Conservation (phyloP, 2,888 invertebrate species). For the Agrenia bidenticulata region DNA sequence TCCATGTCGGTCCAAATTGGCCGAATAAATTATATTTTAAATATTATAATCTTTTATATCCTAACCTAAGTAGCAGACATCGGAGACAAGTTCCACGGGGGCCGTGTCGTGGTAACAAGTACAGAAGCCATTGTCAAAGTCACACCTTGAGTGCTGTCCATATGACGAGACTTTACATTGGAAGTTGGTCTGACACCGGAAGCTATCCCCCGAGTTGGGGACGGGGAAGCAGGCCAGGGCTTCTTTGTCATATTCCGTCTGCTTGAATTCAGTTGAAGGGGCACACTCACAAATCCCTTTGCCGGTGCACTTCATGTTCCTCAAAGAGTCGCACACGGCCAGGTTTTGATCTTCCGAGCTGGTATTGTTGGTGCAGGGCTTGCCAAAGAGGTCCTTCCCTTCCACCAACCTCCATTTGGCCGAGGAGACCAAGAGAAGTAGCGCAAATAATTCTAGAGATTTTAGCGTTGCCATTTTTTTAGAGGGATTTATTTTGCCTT, state of each 20-base stretch:
- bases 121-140: constrained; percentile 15
- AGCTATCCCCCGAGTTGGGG: constrained; percentile 17
- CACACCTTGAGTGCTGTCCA: constrained; percentile 31
- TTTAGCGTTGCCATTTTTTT: too few species aligned
- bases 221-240: constrained; percentile 23
- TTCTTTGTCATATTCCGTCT: constrained; percentile 20
- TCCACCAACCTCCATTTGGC: too few species aligned
- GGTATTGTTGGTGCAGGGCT: constrained; percentile 16
- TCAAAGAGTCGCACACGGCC: constrained; percentile 14
- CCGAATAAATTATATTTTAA: too few species aligned
- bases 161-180: constrained; percentile 26
- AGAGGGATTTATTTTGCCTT: too few species aligned
- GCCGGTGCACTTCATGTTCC: constrained; percentile 25
- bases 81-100: constrained; percentile 11
- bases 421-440: too few species aligned
- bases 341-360: not conserved
- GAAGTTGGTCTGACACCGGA: constrained; percentile 17
- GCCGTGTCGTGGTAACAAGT: constrained; percentile 21
- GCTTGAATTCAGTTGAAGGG: not conserved
- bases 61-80: constrained; percentile 21
- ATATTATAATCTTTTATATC: too few species aligned
- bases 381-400: constrained; percentile 21
- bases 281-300: constrained; percentile 27
- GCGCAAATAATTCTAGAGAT: too few species aligned
- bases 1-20: too few species aligned